Conservation (phyloP, 2,888 invertebrate genomes). For the Epinotia nisella region DNA sequence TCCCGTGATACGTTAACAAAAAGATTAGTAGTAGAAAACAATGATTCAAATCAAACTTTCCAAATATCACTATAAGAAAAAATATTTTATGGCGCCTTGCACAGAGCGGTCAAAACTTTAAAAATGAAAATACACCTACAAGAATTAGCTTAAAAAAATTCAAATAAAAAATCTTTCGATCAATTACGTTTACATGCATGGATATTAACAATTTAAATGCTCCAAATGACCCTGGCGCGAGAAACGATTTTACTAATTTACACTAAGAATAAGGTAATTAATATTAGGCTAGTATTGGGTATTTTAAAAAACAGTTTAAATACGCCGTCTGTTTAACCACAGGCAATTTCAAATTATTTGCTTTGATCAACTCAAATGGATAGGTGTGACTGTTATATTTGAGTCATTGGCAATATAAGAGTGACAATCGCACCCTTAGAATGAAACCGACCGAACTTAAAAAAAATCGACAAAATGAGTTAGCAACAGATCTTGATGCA, state of each 20-base stretch:
- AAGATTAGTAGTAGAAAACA: too few relatives aligned
- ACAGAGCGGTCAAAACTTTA: background rate
- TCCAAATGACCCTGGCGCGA: constrained; percentile 35
- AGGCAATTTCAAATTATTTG: background rate
- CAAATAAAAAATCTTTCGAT: background rate
- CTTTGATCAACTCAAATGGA: background rate
- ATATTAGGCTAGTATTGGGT: constrained; percentile 28
- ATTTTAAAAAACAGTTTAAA: constrained; percentile 13
- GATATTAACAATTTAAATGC: constrained; percentile 24
- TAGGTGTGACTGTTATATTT: background rate
- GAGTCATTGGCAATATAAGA: background rate
- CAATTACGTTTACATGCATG: constrained; percentile 12
- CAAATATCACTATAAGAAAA: too few relatives aligned
- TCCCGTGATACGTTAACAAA: too few relatives aligned
- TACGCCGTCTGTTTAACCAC: background rate
- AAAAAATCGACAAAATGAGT: too few relatives aligned
- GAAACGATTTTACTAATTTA: constrained; percentile 34
- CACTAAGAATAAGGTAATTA: background rate
- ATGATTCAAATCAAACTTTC: too few relatives aligned
- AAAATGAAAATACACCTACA: background rate
- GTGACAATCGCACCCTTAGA: too few relatives aligned
- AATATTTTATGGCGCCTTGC: background rate
- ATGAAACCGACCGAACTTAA: too few relatives aligned
- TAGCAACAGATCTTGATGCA: too few relatives aligned
- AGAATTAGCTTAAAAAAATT: background rate